A percentile compares a stretch with the other conserved stretches of the same genome.
These are phyloP conservation scores for Platerodrilus igneus DNA, from an alignment of 2,888 invertebrate species.

Conservation along the genomic window DNA sequence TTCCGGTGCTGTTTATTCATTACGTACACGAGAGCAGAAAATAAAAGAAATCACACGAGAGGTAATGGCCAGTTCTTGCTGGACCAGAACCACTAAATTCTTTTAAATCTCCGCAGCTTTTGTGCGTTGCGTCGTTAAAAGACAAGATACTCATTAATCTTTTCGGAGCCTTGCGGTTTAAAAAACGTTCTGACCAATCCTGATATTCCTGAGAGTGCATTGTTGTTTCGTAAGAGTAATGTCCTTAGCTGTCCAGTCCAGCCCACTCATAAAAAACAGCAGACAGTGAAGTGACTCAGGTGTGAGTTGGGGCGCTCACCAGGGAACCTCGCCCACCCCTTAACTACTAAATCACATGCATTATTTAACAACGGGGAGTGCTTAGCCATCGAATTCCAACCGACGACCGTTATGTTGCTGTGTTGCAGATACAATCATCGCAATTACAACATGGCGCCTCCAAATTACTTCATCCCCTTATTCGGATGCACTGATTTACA, in stretches of 20 bases:
- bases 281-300: slow-evolving; percentile 37
- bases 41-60: slow-evolving; percentile 12
- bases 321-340: slow-evolving; percentile 38
- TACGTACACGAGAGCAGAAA: slow-evolving; percentile 14
- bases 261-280: slow-evolving; percentile 38
- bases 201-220: no score
- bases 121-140: slow-evolving; percentile 26
- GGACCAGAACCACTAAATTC: slow-evolving; percentile 16
- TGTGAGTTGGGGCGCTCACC: slow-evolving; percentile 32
- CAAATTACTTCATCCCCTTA: slow-evolving; percentile 30
- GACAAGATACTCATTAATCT: slow-evolving; percentile 39
- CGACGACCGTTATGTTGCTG: no score
- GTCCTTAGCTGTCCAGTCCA: slow-evolving; percentile 35
- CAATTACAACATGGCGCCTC: slow-evolving; percentile 43
- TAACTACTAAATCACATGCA: slow-evolving; percentile 42
- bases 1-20: slow-evolving; percentile 14
- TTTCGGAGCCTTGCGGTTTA: slow-evolving; percentile 29
- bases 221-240: slow-evolving; percentile 41
- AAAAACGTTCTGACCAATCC: slow-evolving; percentile 34
- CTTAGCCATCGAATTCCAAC: slow-evolving; percentile 34
- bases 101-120: slow-evolving; percentile 23
- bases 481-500: slow-evolving; percentile 33
- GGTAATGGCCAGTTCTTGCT: slow-evolving; percentile 19
- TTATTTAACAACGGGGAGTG: slow-evolving; percentile 44
- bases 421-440: slow-evolving; percentile 30